phyloP scores from a whole-genome alignment of 2,113 vertebrate species.

The Triplophysa dalaica region DNA sequence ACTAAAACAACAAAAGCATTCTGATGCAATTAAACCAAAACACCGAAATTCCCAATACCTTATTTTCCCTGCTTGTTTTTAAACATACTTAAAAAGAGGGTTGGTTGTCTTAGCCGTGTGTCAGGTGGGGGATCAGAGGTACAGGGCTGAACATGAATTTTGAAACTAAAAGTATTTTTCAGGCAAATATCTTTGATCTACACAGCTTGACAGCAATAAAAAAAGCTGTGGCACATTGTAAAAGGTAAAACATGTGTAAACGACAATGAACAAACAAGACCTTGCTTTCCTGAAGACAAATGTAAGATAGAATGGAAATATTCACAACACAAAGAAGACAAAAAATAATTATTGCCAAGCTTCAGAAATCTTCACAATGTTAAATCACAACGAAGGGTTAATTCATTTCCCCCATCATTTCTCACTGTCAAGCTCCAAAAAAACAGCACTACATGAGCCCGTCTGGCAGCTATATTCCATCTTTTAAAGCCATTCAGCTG shows the following conservation, averaged over 20 bases:
- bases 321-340: too few relatives aligned
- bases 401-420: too few relatives aligned
- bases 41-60: slow-evolving; percentile 15
- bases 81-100: neutral
- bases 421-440: too few relatives aligned
- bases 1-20: slow-evolving; percentile 32
- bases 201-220: neutral
- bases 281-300: too few relatives aligned
- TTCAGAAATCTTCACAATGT: too few relatives aligned
- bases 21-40: slow-evolving; percentile 30
- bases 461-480: too few relatives aligned
- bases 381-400: too few relatives aligned
- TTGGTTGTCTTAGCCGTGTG: neutral
- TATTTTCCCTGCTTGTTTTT: slow-evolving; percentile 30
- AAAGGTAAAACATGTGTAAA: neutral
- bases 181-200: neutral
- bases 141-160: slow-evolving; percentile 7
- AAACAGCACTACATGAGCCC: too few relatives aligned
- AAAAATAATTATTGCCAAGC: too few relatives aligned
- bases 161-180: neutral
- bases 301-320: too few relatives aligned
- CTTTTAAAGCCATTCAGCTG: too few relatives aligned
- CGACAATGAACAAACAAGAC: too few relatives aligned
- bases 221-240: neutral
- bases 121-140: slow-evolving; percentile 9